Percentiles rank a stretch among this genome's conserved stretches.
Evolutionary conservation across 1,140 invertebrate species (phyloP).

Genomic region (Pogonus chalceus): DNA sequence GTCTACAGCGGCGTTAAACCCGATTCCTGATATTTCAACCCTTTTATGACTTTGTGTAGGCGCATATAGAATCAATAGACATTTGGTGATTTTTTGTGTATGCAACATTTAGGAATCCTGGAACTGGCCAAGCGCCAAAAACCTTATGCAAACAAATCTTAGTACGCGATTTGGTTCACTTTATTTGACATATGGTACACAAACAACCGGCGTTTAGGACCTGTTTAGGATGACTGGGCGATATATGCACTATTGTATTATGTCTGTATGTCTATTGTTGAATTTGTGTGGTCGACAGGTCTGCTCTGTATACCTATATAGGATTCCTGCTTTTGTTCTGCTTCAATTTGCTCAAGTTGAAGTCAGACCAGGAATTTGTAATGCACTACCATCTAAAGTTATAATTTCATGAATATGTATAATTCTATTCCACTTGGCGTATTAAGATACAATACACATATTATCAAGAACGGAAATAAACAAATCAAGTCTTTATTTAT

Average conservation of each 20-base stretch:
- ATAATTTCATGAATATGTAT: too few relatives aligned
- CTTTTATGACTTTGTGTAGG: too few relatives aligned
- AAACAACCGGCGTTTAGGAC: neutral
- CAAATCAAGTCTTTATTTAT: too few relatives aligned
- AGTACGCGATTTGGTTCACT: neutral
- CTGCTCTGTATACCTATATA: neutral
- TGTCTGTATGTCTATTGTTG: neutral
- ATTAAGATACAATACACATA: too few relatives aligned
- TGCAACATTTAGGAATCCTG: too few relatives aligned
- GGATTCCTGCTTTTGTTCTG: neutral
- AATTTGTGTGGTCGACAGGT: neutral
- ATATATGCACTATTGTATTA: neutral
- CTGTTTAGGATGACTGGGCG: neutral
- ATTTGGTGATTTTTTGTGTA: too few relatives aligned
- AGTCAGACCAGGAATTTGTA: too few relatives aligned
- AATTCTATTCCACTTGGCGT: too few relatives aligned
- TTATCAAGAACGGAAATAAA: too few relatives aligned
- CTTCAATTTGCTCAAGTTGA: neutral
- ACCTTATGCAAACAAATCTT: neutral
- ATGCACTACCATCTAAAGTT: too few relatives aligned
- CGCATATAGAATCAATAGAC: too few relatives aligned
- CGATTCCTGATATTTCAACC: neutral
- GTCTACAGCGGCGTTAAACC: neutral
- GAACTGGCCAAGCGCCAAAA: neutral
- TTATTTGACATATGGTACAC: neutral